Conservation (phyloP, 2,888 invertebrate species). For the Chromoteleia sp. region DNA sequence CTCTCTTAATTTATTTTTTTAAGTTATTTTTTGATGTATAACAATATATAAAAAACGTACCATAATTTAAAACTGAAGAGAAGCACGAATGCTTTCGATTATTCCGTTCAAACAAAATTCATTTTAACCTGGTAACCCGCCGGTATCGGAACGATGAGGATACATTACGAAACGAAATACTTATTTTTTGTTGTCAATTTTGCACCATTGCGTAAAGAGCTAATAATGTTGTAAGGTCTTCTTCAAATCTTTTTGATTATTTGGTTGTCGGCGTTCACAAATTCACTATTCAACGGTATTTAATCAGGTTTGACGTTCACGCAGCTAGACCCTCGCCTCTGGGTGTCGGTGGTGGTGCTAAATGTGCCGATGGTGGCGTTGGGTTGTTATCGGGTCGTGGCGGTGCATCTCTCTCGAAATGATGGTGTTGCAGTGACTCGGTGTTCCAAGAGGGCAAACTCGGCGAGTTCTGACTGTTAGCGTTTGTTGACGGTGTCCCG, state of each 20-base stretch:
- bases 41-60: too few relatives aligned
- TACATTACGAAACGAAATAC: too few relatives aligned
- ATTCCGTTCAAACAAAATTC: too few relatives aligned
- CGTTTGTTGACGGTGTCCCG: constrained; percentile 80
- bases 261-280: constrained; percentile 18
- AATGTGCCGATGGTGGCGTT: constrained; percentile 85
- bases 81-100: too few relatives aligned
- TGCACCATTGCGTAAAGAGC: not conserved
- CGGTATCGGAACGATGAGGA: too few relatives aligned
- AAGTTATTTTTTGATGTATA: too few relatives aligned
- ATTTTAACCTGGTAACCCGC: too few relatives aligned
- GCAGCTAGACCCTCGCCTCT: constrained; percentile 91
- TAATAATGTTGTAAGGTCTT: not conserved
- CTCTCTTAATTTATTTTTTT: too few relatives aligned
- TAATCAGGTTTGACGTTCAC: constrained; percentile 79
- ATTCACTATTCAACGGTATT: constrained; percentile 6
- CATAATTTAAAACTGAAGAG: too few relatives aligned
- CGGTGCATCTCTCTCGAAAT: constrained; percentile 85
- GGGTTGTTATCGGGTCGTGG: constrained; percentile 82
- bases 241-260: not conserved
- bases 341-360: constrained; percentile 87
- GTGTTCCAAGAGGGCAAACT: constrained; percentile 85
- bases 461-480: constrained; percentile 84
- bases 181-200: not conserved
- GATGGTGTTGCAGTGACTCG: constrained; percentile 86